These are phyloP conservation scores for Chlorops oryzae DNA, from an alignment of 1,140 invertebrate genomes.

Conservation along the genomic window DNA sequence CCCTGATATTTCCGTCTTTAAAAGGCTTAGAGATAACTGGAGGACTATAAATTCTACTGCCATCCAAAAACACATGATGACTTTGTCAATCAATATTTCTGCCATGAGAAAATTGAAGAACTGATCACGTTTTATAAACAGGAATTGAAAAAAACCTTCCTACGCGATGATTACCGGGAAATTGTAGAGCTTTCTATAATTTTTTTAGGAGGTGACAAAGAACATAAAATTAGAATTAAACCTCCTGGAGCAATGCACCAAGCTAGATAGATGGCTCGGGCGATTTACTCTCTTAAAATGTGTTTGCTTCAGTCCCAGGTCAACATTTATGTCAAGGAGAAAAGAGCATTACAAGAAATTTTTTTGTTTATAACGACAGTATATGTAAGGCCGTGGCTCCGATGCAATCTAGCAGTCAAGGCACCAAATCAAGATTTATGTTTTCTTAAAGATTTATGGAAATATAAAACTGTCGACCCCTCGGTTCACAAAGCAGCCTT, in stretches of 20 bases:
- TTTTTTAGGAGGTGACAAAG: conserved; percentile 42
- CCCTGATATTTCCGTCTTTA: neutral
- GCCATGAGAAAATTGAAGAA: conserved; percentile 10
- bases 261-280: conserved; percentile 35
- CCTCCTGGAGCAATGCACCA: conserved; percentile 45
- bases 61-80: conserved; percentile 22
- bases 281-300: conserved; percentile 48
- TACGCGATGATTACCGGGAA: conserved; percentile 44
- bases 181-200: conserved; percentile 44
- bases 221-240: conserved; percentile 34
- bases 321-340: neutral
- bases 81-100: conserved; percentile 28
- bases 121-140: conserved; percentile 17
- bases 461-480: no score
- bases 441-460: no score
- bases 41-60: neutral
- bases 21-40: neutral
- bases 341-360: neutral
- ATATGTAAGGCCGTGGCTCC: neutral
- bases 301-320: neutral
- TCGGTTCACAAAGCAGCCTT: no score
- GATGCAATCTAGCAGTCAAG: neutral
- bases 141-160: conserved; percentile 22
- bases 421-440: no score
- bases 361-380: neutral